Evolutionary conservation across 2,113 vertebrate species (phyloP), one percentile per base, ranked within the genome.

Genomic region (Verasper variegatus): DNA sequence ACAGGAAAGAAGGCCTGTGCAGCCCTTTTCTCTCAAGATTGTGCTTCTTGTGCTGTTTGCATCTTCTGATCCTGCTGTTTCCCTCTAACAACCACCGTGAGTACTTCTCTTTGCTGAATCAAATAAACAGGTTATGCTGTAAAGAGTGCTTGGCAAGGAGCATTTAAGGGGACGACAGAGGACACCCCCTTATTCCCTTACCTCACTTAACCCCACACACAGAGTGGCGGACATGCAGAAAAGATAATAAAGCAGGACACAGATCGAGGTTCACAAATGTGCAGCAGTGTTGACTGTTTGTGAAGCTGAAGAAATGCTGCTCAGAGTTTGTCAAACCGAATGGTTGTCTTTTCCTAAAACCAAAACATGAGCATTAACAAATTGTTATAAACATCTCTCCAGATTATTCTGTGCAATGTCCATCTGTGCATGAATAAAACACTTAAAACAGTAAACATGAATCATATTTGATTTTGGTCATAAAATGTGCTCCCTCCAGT

Each of bases 41-140:
- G 12, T 24, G 54, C 21, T 15, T 26, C 21, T 27, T 12, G 14
- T 21, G 47, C n/a, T 1, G 23, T 60, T 75, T 68, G 74, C 73
- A 68, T 45, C 74, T 68, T 51, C 42, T n/a, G 57, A 42, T 71
- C 9, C 40, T 12, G 71, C 35, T 47, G 15, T 64, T 68, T 72
- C 17, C 54, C 26, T 74, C 26, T 71, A 68, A 55, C 13, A 17
- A 64, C 77, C n/a, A 81, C 73, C 3, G 93, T 94, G 73, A 94
- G 93, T 93, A 93, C 83, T 27, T 70, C 31, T 20, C 37, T 85
- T 80, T 66, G 55, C 27, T 4, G 0, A 2, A 45, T 78, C 14
- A 10, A 74, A 69, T 49, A 59, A 74, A 68, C 63, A 76, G 57
- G n/a, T 18, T 67, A 4, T 35, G 49, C 54, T 55, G 27, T 2